Percentiles rank a stretch among this genome's conserved stretches.
phyloP scores from a whole-genome alignment of 2,888 invertebrate species.

The Volucella zonaria region DNA sequence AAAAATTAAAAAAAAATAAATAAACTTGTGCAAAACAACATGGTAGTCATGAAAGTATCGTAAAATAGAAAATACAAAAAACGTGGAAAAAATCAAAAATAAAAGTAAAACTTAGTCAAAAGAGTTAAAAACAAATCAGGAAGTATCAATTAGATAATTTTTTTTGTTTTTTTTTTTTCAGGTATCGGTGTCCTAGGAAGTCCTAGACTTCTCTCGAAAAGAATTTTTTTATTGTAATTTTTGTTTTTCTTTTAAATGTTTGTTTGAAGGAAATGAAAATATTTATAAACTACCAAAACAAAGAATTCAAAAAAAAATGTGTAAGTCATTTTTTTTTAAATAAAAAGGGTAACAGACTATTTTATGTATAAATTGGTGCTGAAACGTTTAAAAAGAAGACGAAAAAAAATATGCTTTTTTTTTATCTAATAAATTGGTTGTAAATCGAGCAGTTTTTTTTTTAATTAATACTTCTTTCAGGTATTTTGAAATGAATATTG shows the following conservation, averaged over 20 bases:
- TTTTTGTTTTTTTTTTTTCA: background rate
- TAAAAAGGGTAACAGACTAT: constrained; percentile 74
- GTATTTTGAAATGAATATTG: too few relatives aligned
- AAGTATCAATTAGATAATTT: constrained; percentile 5
- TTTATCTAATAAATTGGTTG: constrained; percentile 72
- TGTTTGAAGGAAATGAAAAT: constrained; percentile 26
- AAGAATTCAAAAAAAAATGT: constrained; percentile 40
- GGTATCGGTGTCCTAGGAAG: background rate
- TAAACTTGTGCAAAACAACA: constrained; percentile 73
- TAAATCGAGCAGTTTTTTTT: constrained; percentile 74
- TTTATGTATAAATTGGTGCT: constrained; percentile 72
- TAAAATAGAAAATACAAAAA: constrained; percentile 57
- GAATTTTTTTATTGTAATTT: constrained; percentile 13
- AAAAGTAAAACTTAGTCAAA: constrained; percentile 62
- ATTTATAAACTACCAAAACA: constrained; percentile 39
- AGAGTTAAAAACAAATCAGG: constrained; percentile 44
- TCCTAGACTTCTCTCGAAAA: constrained; percentile 34
- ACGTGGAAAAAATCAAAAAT: constrained; percentile 32
- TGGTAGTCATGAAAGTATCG: constrained; percentile 73
- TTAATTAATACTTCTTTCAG: background rate
- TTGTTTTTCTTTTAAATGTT: background rate
- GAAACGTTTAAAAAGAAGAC: constrained; percentile 58
- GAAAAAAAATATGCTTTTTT: constrained; percentile 23
- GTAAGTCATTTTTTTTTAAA: constrained; percentile 51
- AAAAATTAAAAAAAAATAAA: constrained; percentile 53